phyloP scores from a whole-genome alignment of 2,888 invertebrate genomes.

The Plagiodera versicolora region DNA sequence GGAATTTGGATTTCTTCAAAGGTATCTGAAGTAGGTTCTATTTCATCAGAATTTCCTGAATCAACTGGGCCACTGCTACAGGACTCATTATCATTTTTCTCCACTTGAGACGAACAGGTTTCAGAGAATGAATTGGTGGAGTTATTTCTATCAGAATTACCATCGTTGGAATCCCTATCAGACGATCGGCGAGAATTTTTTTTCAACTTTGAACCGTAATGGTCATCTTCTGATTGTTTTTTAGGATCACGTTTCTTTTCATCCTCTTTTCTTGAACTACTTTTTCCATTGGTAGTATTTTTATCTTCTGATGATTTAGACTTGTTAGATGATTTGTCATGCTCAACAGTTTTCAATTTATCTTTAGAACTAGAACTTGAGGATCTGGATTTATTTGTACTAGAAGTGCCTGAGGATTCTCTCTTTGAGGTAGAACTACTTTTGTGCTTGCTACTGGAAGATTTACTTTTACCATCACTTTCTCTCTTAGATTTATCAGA shows the following conservation, averaged over 20 bases:
- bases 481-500: conserved; percentile 25
- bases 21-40: conserved; percentile 25
- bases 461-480: conserved; percentile 14
- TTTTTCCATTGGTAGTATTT: conserved; percentile 32
- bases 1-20: conserved; percentile 27
- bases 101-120: conserved; percentile 49
- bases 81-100: conserved; percentile 39
- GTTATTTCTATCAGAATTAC: conserved; percentile 54
- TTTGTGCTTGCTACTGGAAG: conserved; percentile 11
- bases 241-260: conserved; percentile 41
- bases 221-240: conserved; percentile 66
- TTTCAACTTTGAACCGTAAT: conserved; percentile 68
- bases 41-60: conserved; percentile 48
- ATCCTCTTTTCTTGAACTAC: conserved; percentile 37
- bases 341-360: conserved; percentile 41
- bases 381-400: conserved; percentile 31
- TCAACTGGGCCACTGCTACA: conserved; percentile 40
- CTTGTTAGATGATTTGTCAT: conserved; percentile 37
- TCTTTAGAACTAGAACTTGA: conserved; percentile 38
- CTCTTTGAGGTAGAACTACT: conserved; percentile 27
- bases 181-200: conserved; percentile 71
- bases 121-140: conserved; percentile 52
- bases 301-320: conserved; percentile 30
- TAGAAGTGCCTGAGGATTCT: conserved; percentile 18
- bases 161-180: conserved; percentile 80